Conservation (phyloP, 2,888 invertebrate species). For the Tipula vernalis region DNA sequence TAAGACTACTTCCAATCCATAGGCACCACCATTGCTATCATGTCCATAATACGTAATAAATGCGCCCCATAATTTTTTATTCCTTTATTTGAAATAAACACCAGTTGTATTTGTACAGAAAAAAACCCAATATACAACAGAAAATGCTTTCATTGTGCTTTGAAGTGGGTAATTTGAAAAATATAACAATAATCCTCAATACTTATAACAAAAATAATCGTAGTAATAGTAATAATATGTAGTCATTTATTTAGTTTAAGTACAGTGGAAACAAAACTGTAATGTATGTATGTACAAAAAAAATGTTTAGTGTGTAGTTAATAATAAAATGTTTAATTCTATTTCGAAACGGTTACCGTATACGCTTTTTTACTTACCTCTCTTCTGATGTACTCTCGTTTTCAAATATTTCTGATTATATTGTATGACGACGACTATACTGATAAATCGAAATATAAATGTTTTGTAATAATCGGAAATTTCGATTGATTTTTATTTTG, state of each 20-base stretch:
- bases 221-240: background rate
- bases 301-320: background rate
- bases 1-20: background rate
- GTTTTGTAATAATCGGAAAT: background rate
- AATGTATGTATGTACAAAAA: background rate
- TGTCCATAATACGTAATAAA: background rate
- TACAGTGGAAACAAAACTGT: background rate
- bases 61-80: background rate
- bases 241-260: background rate
- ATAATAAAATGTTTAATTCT: background rate
- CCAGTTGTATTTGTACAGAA: background rate
- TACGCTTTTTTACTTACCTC: background rate
- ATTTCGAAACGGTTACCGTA: background rate
- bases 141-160: background rate
- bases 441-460: background rate
- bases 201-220: background rate
- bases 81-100: background rate
- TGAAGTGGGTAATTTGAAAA: background rate
- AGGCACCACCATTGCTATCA: background rate
- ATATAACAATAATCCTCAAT: background rate
- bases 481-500: background rate
- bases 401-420: background rate
- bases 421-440: background rate
- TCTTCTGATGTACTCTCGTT: background rate
- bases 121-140: background rate